Base-by-base conservation (phyloP, 2,888 invertebrate species). In the Eueremaeus valkanovi region DNA sequence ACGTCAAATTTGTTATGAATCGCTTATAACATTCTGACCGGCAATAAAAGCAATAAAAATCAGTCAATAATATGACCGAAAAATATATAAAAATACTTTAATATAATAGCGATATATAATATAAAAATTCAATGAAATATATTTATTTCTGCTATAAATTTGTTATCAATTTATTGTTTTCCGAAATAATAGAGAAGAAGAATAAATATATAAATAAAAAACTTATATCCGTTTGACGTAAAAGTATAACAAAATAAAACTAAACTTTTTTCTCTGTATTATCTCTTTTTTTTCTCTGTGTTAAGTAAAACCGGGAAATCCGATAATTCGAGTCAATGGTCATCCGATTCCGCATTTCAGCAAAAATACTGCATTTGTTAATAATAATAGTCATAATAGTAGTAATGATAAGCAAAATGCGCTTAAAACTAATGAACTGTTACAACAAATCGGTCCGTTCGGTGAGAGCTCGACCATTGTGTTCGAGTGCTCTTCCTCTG, bases 401-500 rank as follows among this genome's bases (percentile, higher is more conserved):
- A 51, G 5, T 51, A 21, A 51, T 21, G 21, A n/a, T 51, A 55
- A 55, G 24, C 55, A 55, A 11, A 45, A 45, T 45, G 21, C 6
- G 55, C n/a, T 55, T 8, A 55, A 55, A 55, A 55, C 55, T n/a
- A 66, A 66, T 66, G 66, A 66, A 18, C 61, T 61, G 29, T 31
- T 61, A 27, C 66, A 66, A 42, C 72, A 75, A 31, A 73, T 91
- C 73, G 91, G 90, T 0, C 90, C 91, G 0, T 86, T 90, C 79
- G 86, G 88, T 80, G 92, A 92, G 83, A 88, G 89, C 58, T 87
- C 87, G 18, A 86, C 87, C 80, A 85, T 91, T 79, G 88, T 88
- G 79, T 84, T 92, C 77, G 87, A 87, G 78, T 92, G 92, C 81
- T 87, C 89, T 76, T 92, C 92, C 73, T 87, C 87, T 61, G 90